Evolutionary conservation across 2,888 invertebrate genomes (phyloP), one percentile per base, ranked within the genome.

Genomic region (Polydrusus pterygomalis): DNA sequence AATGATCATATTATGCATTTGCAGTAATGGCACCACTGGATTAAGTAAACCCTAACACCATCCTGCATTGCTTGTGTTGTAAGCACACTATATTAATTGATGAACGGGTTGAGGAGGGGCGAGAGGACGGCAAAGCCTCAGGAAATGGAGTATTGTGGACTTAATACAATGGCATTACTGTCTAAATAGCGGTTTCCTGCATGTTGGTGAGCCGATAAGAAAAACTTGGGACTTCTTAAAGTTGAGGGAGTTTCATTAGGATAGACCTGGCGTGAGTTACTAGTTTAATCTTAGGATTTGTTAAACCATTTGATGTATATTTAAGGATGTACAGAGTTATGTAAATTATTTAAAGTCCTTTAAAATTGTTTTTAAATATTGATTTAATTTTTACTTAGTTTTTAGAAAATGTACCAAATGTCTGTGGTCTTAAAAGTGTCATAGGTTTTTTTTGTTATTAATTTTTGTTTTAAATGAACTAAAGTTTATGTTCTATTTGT

Each of bases 51-150:
- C 20, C 18, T 68, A 56, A 49, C 43, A n/a, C 20, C 25, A 38
- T 15, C 9, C 63, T 30, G 51, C 51, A 71, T 54, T 71, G 40
- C 15, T 51, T 54, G 34, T 71, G 71, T 63, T 40, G 71, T 63
- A 51, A 40, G 71, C 63, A 71, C 63, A 63, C 63, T 71, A 64
- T 62, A 71, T 71, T 71, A 71, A 71, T 64, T 62, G 71, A 13
- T 13, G 63, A 38, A 54, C 51, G 49, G 49, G 20, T 11, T 1
- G 60, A 58, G 15, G 49, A 34, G 65, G 47, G 20, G 49, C n/a
- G 15, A 49, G 15, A 45, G 30, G 34, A 25, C 9, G 17, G 30
- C 13, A 70, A 70, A 47, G 43, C 58, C 20, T 47, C 15, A 58
- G 60, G 58, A 70, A 60, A 70, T 60, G 54, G 62, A 18, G 62